These are phyloP conservation scores for Tapera naevia DNA, from an alignment of 2,797 vertebrate genomes.

Conservation along the genomic window DNA sequence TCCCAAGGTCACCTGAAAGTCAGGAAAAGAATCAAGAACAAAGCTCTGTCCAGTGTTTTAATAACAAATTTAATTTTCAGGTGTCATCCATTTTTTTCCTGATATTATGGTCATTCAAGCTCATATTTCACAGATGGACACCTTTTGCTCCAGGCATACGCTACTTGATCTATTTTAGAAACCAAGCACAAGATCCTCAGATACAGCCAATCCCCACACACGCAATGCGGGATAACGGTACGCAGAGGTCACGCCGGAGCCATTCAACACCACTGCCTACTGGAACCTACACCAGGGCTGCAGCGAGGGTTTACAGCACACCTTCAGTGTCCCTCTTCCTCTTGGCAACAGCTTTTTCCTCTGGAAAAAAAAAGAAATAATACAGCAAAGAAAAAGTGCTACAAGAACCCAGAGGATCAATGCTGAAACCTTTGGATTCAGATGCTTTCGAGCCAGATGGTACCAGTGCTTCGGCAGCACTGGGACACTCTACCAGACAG, in stretches of 20 bases:
- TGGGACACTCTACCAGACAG: neutral
- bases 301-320: neutral
- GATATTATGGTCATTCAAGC: conserved; percentile 63
- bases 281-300: neutral
- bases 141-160: conserved; percentile 61
- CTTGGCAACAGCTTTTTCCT: neutral
- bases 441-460: neutral
- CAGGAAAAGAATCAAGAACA: neutral
- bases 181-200: conserved; percentile 43
- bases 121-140: conserved; percentile 71
- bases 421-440: neutral
- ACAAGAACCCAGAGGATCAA: neutral
- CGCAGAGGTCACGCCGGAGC: conserved; percentile 35
- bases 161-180: conserved; percentile 64
- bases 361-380: too few species aligned
- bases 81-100: conserved; percentile 45
- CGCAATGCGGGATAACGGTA: neutral
- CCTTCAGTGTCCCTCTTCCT: neutral
- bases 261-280: neutral
- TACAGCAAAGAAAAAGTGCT: accelerated
- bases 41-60: conserved; percentile 23
- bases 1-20: conserved; percentile 21
- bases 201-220: neutral
- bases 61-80: conserved; percentile 64
- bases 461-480: neutral